A percentile compares a stretch with the other conserved stretches of the same genome.
Conservation (phyloP, 30 jellyfish, hydroid and myxozoan genomes). For the Pelagia noctiluca region DNA sequence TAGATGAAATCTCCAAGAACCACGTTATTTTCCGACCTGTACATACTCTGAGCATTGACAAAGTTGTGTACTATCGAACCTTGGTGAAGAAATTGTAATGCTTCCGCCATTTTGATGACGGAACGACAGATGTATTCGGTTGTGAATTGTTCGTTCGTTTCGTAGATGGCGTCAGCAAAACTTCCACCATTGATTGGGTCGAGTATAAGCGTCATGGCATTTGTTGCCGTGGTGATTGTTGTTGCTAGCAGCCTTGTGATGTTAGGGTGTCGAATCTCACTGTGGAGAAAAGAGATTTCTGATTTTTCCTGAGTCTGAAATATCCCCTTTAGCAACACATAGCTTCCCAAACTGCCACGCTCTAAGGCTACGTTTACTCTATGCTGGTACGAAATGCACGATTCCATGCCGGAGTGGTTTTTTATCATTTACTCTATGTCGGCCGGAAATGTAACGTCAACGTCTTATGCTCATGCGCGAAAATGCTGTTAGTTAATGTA, state of each 20-base stretch:
- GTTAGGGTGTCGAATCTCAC: conserved; percentile 29
- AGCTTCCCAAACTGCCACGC: too few species aligned
- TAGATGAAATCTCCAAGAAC: conserved; percentile 42
- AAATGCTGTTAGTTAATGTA: too few species aligned
- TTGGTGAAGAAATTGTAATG: conserved; percentile 19
- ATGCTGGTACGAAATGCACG: too few species aligned
- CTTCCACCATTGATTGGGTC: conserved; percentile 18
- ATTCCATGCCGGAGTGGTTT: too few species aligned
- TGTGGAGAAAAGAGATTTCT: not conserved
- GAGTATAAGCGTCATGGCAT: conserved; percentile 15
- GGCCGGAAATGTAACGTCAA: too few species aligned
- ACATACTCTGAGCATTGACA: conserved; percentile 45
- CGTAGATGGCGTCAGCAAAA: conserved; percentile 15
- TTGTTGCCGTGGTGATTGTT: not conserved
- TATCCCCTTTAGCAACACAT: too few species aligned
- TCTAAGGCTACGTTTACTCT: too few species aligned
- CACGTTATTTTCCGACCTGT: not conserved
- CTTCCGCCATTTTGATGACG: conserved; percentile 12
- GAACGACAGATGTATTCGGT: not conserved
- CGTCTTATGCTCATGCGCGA: too few species aligned
- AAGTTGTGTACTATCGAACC: conserved; percentile 47
- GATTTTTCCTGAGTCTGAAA: not conserved
- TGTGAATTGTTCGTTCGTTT: not conserved
- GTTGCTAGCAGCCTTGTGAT: conserved; percentile 19
- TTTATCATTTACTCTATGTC: too few species aligned